Evolutionary conservation across 2,888 invertebrate species (phyloP).

Genomic region (Apocheima hispidaria): DNA sequence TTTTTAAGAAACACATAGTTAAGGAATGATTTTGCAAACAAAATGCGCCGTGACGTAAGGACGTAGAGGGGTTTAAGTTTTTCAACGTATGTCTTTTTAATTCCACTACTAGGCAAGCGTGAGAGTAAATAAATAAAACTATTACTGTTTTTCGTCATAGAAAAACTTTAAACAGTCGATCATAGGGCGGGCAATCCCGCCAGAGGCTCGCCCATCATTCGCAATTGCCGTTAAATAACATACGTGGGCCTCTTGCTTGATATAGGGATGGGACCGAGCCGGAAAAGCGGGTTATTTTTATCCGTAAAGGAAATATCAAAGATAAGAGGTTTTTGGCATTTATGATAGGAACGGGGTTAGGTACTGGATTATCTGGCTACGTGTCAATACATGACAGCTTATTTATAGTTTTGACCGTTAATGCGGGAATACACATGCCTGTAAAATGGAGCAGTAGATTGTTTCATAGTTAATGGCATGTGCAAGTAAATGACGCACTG

Average conservation of each 20-base stretch:
- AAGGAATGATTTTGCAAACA: too few relatives aligned
- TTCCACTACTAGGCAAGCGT: too few relatives aligned
- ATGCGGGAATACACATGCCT: too few relatives aligned
- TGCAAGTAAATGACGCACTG: too few relatives aligned
- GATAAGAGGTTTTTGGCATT: constrained; percentile 19
- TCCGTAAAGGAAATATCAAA: constrained; percentile 20
- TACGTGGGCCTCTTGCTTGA: constrained; percentile 47
- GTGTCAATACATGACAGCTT: constrained; percentile 3
- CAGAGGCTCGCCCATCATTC: constrained; percentile 52
- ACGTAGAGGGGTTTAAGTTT: too few relatives aligned
- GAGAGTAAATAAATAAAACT: not conserved
- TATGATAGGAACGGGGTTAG: constrained; percentile 1
- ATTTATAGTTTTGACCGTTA: too few relatives aligned
- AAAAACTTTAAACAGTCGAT: constrained; percentile 48
- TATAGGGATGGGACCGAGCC: constrained; percentile 32
- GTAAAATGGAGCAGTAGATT: too few relatives aligned
- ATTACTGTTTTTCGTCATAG: not conserved
- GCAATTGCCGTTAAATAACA: constrained; percentile 62
- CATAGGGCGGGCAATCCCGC: constrained; percentile 41
- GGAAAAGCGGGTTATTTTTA: constrained; percentile 27
- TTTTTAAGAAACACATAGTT: too few relatives aligned
- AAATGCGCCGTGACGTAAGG: too few relatives aligned
- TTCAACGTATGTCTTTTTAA: too few relatives aligned
- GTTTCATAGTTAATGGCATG: too few relatives aligned
- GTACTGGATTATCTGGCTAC: not conserved